Conservation (phyloP, 2,797 vertebrate species). For the Malurus leucopterus region DNA sequence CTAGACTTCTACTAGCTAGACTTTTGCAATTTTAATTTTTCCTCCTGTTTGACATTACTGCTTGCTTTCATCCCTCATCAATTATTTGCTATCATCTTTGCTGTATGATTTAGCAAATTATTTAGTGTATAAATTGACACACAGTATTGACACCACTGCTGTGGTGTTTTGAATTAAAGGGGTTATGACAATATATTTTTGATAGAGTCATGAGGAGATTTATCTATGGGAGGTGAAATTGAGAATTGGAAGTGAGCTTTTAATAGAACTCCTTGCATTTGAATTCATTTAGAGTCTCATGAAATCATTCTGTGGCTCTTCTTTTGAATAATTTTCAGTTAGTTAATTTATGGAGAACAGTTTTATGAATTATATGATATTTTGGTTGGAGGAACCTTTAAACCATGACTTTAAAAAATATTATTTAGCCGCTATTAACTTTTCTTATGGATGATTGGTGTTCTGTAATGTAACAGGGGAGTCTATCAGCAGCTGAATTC, state of each 20-base stretch:
- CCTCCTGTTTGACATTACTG: not conserved
- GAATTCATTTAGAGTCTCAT: not conserved
- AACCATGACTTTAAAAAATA: not conserved
- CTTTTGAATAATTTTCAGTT: not conserved
- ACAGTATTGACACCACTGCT: not conserved
- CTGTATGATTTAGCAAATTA: slow-evolving; percentile 9
- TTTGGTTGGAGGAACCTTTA: not conserved
- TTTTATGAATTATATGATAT: not conserved
- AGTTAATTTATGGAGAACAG: not conserved
- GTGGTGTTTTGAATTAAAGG: not conserved
- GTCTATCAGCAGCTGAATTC: not conserved
- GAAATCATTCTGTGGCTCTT: not conserved
- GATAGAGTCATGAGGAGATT: not conserved
- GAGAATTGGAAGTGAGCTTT: not conserved
- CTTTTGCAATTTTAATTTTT: not conserved
- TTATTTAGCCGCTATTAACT: not conserved
- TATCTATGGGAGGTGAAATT: not conserved
- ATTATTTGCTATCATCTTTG: slow-evolving; percentile 27
- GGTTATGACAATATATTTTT: not conserved
- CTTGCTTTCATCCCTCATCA: slow-evolving; percentile 23
- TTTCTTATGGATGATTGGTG: not conserved
- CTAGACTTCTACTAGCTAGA: not conserved
- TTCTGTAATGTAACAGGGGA: not conserved
- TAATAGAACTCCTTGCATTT: not conserved
- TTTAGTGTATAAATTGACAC: slow-evolving; percentile 56